phyloP scores from a whole-genome alignment of 2,113 vertebrate species.

The Amblyopsis rosae region DNA sequence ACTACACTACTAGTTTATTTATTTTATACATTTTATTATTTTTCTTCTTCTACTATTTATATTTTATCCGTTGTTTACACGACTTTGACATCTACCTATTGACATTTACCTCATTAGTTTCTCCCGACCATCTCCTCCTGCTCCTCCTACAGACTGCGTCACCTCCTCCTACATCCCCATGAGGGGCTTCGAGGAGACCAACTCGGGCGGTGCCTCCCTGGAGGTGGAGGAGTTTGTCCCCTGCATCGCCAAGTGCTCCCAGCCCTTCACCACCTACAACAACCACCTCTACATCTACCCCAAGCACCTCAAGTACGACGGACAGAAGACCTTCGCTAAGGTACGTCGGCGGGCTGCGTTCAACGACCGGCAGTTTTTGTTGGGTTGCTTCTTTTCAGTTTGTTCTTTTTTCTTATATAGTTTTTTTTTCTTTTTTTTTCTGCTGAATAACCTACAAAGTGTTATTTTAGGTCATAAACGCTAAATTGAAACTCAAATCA shows the following conservation, averaged over 20 bases:
- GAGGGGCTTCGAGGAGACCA: constrained; percentile 84
- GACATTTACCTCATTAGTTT: no score
- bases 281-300: constrained; percentile 98
- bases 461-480: no score
- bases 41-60: no score
- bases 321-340: constrained; percentile 95
- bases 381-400: no score
- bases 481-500: no score
- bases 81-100: neutral
- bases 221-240: constrained; percentile 98
- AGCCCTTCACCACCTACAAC: constrained; percentile 94
- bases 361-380: no score
- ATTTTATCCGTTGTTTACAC: no score
- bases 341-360: constrained; percentile 58
- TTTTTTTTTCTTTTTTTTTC: no score
- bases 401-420: no score
- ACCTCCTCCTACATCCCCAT: constrained; percentile 96
- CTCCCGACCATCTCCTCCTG: neutral
- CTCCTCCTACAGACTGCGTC: constrained; percentile 84
- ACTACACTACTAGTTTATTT: no score
- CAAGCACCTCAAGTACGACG: constrained; percentile 92
- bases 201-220: constrained; percentile 75
- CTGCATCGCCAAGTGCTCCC: constrained; percentile 90
- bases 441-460: no score
- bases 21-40: no score